Percentiles rank a stretch among this genome's conserved stretches.
Evolutionary conservation across 2,113 vertebrate species (phyloP).

Genomic region (Neolamprologus modestus): DNA sequence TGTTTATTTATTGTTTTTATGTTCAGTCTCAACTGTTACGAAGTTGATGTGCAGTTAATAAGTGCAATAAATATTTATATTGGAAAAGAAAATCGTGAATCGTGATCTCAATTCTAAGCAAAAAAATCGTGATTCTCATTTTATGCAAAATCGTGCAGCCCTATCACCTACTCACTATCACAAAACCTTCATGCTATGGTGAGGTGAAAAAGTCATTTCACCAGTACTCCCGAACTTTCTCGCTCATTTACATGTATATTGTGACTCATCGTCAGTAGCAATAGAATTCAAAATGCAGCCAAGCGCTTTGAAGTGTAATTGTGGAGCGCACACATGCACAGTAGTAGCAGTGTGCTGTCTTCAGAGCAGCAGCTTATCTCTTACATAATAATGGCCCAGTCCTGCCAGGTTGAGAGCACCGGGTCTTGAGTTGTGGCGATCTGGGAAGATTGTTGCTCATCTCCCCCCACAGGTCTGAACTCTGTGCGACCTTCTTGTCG

Average conservation of each 20-base stretch:
- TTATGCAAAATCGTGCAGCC: no score
- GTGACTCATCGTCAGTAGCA: not conserved
- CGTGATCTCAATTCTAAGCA: no score
- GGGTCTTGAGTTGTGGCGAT: not conserved
- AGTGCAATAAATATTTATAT: no score
- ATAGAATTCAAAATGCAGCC: not conserved
- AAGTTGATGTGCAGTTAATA: no score
- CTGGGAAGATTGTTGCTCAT: not conserved
- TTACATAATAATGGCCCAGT: not conserved
- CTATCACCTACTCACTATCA: not conserved
- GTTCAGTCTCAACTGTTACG: no score
- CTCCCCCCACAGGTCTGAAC: conserved; percentile 4
- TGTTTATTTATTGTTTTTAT: no score
- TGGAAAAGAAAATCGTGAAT: no score
- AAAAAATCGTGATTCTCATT: no score
- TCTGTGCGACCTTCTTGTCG: not conserved
- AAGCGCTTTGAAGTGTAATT: conserved; percentile 2
- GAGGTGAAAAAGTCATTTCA: not conserved
- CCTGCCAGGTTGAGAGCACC: not conserved
- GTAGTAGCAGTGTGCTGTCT: not conserved
- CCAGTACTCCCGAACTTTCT: not conserved
- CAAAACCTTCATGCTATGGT: not conserved
- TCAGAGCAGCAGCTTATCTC: conserved; percentile 28
- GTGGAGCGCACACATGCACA: not conserved
- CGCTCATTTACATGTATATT: not conserved